Evolutionary conservation across 2,888 invertebrate genomes (phyloP).

Genomic region (Acanthosepion pharaonis): DNA sequence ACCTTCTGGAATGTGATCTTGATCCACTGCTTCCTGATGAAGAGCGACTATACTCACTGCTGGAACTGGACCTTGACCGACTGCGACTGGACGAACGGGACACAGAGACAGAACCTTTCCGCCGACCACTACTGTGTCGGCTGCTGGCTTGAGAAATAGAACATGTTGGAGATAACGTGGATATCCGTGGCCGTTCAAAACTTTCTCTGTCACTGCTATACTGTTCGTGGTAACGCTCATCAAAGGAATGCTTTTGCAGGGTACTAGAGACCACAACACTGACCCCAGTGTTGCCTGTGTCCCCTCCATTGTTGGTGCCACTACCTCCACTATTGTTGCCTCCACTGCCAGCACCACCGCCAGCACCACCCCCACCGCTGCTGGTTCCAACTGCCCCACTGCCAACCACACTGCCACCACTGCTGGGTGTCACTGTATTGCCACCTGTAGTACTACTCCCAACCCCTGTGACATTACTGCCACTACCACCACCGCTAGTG

Average conservation of each 20-base stretch:
- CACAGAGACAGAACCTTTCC: slow-evolving; percentile 58
- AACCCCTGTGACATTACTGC: slow-evolving; percentile 48
- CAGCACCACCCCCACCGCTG: background rate
- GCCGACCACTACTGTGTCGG: slow-evolving; percentile 54
- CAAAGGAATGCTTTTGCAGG: slow-evolving; percentile 48
- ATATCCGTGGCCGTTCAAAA: slow-evolving; percentile 75
- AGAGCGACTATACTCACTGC: slow-evolving; percentile 71
- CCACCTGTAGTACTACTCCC: background rate
- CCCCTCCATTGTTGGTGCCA: slow-evolving; percentile 39
- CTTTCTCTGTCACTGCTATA: slow-evolving; percentile 52
- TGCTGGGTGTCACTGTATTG: slow-evolving; percentile 5
- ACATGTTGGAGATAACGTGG: slow-evolving; percentile 57
- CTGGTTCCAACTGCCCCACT: slow-evolving; percentile 24
- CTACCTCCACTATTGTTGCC: slow-evolving; percentile 38
- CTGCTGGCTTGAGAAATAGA: slow-evolving; percentile 59
- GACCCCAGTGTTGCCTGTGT: background rate
- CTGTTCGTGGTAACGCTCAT: slow-evolving; percentile 47
- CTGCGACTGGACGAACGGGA: slow-evolving; percentile 63
- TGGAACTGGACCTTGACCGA: slow-evolving; percentile 70
- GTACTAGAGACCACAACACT: slow-evolving; percentile 33
- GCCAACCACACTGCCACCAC: background rate
- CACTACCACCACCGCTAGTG: background rate
- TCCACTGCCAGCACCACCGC: slow-evolving; percentile 36
- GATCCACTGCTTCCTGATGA: slow-evolving; percentile 73
- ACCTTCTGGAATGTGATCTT: slow-evolving; percentile 70